Evolutionary conservation across 2,797 vertebrate genomes (phyloP).

Genomic region (Sciaenops ocellatus): DNA sequence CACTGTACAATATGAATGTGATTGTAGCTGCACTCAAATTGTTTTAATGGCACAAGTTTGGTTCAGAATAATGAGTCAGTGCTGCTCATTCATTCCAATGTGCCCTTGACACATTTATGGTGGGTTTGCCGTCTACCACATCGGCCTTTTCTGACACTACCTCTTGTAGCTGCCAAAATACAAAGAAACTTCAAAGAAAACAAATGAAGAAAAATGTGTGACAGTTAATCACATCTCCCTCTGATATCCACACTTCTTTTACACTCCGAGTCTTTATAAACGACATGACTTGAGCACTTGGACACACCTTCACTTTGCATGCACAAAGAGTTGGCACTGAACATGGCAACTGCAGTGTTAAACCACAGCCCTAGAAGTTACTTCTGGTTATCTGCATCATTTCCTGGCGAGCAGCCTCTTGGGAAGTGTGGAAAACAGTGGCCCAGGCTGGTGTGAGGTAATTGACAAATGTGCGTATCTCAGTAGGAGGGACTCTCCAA

Average conservation of each 20-base stretch:
- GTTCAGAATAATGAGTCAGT: neutral
- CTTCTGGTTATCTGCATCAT: conserved; percentile 37
- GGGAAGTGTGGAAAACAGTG: conserved; percentile 43
- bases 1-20: neutral
- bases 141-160: neutral
- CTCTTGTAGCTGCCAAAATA: neutral
- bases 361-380: conserved; percentile 46
- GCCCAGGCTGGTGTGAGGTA: conserved; percentile 49
- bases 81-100: neutral
- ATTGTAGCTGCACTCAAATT: neutral
- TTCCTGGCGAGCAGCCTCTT: conserved; percentile 27
- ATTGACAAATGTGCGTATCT: conserved; percentile 73
- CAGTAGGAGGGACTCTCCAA: conserved; percentile 62
- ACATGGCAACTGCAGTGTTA: neutral
- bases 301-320: neutral
- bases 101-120: neutral
- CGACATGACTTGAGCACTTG: neutral
- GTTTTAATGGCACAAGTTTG: neutral
- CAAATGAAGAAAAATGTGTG: neutral
- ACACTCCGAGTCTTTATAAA: neutral
- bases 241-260: neutral
- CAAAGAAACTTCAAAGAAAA: neutral
- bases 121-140: no score
- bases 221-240: neutral
- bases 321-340: neutral